Base-by-base conservation (phyloP, 2,797 vertebrate species). In the Hippopotamyrus pictus region DNA sequence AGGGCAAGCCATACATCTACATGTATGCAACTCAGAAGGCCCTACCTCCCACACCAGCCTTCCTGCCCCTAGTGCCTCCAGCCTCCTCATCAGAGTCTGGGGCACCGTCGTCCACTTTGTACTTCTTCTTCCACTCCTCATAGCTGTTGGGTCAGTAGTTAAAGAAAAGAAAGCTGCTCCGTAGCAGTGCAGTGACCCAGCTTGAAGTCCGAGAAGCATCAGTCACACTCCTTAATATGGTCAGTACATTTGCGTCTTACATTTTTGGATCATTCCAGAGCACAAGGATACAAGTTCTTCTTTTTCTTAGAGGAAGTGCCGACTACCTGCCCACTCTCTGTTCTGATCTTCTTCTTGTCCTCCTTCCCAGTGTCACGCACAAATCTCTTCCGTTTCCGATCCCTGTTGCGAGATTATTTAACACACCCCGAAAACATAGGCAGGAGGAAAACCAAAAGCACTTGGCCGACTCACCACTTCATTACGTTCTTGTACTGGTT, bases 121-220 rank as follows among this genome's bases (percentile, higher is more conserved):
- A 96, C 86, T 97, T 99, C 92, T 98, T 98, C 94, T 98, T 99
- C 98, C 99, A 99, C 88, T 99, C 98, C 82, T 98, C 97, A 3
- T 99, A 99, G 93, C 99, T 99, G 93, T 82, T 41, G 33, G 19
- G 53, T 59, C 29, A 11, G 37, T 8, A 73, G 92, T 96, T 90
- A 96, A 96, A 94, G 93, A 92, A 92, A 90, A 86, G 69, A 89
- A 46, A 6, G 11, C 25, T 14, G 14, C 19, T 51, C 22, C 12
- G 50, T 50, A 86, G 86, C 14, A 62, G 57, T 0, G 3, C 2
- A 46, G 54, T 22, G n/a, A 83, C 37, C 57, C 22, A 48, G 22
- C 17, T 22, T 14, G 22, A 65, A 48, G 44, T n/a, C 46, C 0
- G 11, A 22, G 41, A 5, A 12, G 44, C 41, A n/a, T 50, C 22